Percentiles rank a stretch among this genome's conserved stretches.
phyloP scores from a whole-genome alignment of 2,888 invertebrate genomes.

The Eugnorisma glareosa region DNA sequence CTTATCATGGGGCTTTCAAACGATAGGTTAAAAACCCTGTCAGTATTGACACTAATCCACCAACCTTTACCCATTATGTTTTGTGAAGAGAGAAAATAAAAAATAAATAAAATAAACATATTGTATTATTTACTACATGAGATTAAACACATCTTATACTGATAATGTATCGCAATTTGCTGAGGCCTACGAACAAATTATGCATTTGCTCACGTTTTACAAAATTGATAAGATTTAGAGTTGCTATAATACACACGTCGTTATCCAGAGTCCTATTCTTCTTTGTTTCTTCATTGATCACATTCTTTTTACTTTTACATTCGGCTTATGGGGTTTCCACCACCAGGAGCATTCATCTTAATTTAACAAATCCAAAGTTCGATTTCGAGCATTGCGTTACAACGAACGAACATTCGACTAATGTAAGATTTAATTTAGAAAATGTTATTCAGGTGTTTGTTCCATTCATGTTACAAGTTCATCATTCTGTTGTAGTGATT shows the following conservation, averaged over 20 bases:
- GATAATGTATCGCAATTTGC: slow-evolving; percentile 5
- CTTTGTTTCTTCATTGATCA: too few relatives aligned
- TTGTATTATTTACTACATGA: slow-evolving; percentile 10
- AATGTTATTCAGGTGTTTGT: too few relatives aligned
- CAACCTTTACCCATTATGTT: neutral
- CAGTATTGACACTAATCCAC: neutral
- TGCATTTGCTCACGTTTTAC: neutral
- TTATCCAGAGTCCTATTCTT: neutral
- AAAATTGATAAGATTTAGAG: neutral
- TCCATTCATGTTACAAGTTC: too few relatives aligned
- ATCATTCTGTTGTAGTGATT: too few relatives aligned
- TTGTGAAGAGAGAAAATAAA: too few relatives aligned
- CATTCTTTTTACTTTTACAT: neutral
- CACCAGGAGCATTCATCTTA: too few relatives aligned
- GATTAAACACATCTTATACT: slow-evolving; percentile 15
- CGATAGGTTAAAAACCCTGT: neutral
- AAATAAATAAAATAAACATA: too few relatives aligned
- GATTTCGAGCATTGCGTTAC: too few relatives aligned
- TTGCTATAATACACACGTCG: neutral
- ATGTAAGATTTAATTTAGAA: too few relatives aligned
- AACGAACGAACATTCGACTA: too few relatives aligned
- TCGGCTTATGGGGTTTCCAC: too few relatives aligned
- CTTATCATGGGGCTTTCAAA: neutral
- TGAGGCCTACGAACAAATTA: neutral
- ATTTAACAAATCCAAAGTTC: too few relatives aligned